Percentiles rank a stretch among this genome's conserved stretches.
These are phyloP conservation scores for Phrynosoma blainvillii DNA, from an alignment of 2,113 vertebrate genomes.

Conservation along the genomic window DNA sequence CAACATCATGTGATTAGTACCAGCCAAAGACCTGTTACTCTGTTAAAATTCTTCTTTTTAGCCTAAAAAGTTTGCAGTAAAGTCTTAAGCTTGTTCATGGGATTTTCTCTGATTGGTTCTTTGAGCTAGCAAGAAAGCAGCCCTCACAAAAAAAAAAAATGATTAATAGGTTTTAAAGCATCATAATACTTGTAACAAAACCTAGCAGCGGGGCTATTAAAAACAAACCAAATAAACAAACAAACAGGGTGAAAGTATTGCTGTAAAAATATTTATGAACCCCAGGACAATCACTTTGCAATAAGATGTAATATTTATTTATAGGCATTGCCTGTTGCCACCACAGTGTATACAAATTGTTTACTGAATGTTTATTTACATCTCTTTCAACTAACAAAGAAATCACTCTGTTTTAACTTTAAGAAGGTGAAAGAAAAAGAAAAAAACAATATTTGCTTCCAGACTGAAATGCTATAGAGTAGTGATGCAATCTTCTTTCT, in stretches of 20 bases:
- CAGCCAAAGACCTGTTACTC: no score
- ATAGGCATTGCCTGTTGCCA: constrained; percentile 38
- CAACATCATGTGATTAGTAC: no score
- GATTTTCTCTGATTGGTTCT: no score
- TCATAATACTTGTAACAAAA: neutral
- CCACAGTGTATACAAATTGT: neutral
- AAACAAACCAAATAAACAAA: neutral
- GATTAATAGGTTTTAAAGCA: no score
- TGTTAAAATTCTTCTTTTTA: no score
- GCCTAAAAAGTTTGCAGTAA: no score
- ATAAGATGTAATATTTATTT: constrained; percentile 37
- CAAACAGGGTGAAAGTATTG: neutral
- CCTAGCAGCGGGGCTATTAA: constrained; percentile 29
- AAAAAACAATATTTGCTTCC: neutral
- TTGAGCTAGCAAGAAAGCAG: no score
- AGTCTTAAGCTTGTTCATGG: no score
- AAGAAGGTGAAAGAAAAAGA: neutral
- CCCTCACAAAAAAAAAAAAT: no score
- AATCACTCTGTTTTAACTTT: constrained; percentile 5
- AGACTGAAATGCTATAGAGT: no score
- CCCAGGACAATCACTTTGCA: constrained; percentile 11
- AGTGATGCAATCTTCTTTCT: no score
- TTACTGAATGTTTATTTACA: constrained; percentile 46
- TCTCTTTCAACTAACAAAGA: constrained; percentile 34
- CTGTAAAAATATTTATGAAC: constrained; percentile 48